Conservation (phyloP, 2,113 vertebrate species). For the Ptyas mucosa region DNA sequence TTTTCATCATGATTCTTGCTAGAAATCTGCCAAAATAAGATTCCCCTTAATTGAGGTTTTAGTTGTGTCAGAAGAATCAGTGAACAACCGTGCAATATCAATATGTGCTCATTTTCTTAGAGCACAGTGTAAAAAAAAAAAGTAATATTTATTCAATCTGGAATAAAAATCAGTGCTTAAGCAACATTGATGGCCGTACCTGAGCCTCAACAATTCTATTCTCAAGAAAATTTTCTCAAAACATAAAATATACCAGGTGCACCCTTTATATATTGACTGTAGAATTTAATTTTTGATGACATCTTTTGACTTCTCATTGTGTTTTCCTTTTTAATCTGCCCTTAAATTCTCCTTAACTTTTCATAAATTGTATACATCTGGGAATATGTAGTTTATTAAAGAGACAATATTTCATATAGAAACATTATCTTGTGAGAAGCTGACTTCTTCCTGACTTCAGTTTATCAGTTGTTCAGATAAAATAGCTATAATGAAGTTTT, state of each 20-base stretch:
- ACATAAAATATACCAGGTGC: neutral
- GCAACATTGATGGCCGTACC: neutral
- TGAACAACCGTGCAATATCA: neutral
- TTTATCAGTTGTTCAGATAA: neutral
- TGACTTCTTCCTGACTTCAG: neutral
- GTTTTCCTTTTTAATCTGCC: neutral
- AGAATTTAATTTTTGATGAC: neutral
- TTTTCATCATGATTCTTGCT: neutral
- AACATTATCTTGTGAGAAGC: neutral
- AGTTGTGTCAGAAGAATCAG: neutral
- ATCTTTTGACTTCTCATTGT: neutral
- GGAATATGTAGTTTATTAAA: neutral
- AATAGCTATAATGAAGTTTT: neutral
- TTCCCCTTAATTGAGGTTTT: neutral
- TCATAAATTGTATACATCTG: neutral
- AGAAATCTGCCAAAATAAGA: neutral
- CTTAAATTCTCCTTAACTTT: neutral
- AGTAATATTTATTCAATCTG: constrained; percentile 9
- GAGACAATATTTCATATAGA: neutral
- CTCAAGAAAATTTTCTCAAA: neutral
- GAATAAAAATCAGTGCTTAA: neutral
- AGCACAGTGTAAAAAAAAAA: neutral
- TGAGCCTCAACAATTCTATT: neutral
- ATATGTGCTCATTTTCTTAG: neutral
- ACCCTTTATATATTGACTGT: neutral